A percentile compares a stretch with the other conserved stretches of the same genome.
These are phyloP conservation scores for Spea multiplicata DNA, from an alignment of 2,113 vertebrate genomes.

Conservation along the genomic window DNA sequence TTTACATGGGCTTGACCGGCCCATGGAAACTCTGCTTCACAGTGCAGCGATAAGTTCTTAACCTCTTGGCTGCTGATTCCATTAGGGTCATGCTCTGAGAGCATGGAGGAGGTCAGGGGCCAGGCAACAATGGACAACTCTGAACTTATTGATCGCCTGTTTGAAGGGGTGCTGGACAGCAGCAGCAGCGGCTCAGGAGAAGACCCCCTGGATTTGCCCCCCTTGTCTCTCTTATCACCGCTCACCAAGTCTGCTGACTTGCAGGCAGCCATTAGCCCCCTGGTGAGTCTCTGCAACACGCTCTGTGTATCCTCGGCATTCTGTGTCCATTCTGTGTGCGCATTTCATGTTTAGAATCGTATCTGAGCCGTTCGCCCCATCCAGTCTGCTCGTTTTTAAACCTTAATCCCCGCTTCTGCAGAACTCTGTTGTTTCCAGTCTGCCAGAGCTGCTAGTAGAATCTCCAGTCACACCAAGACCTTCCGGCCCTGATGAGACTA, in stretches of 20 bases:
- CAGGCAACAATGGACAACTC: conserved; percentile 55
- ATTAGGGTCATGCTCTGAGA: background rate
- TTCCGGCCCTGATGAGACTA: conserved; percentile 35
- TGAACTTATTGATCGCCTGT: conserved; percentile 67
- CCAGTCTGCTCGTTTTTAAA: background rate
- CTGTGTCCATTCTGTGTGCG: background rate
- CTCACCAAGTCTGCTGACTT: conserved; percentile 67
- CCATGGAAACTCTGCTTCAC: too few relatives aligned
- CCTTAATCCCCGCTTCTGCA: background rate
- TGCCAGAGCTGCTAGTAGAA: conserved; percentile 25
- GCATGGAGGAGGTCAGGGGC: background rate
- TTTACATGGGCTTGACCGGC: background rate
- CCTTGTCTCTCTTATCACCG: conserved; percentile 67
- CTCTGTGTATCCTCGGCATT: background rate
- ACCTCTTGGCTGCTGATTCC: background rate
- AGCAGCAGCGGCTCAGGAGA: conserved; percentile 47
- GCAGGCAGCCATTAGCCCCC: conserved; percentile 67
- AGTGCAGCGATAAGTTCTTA: background rate
- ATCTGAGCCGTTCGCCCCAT: too few relatives aligned
- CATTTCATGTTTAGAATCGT: too few relatives aligned
- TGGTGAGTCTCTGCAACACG: conserved; percentile 58
- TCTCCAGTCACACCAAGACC: background rate
- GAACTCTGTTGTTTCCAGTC: conserved; percentile 31
- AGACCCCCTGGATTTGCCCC: conserved; percentile 51
- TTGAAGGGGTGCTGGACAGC: conserved; percentile 67